Conservation (phyloP, 2,888 invertebrate genomes). For the Molorchus minor region DNA sequence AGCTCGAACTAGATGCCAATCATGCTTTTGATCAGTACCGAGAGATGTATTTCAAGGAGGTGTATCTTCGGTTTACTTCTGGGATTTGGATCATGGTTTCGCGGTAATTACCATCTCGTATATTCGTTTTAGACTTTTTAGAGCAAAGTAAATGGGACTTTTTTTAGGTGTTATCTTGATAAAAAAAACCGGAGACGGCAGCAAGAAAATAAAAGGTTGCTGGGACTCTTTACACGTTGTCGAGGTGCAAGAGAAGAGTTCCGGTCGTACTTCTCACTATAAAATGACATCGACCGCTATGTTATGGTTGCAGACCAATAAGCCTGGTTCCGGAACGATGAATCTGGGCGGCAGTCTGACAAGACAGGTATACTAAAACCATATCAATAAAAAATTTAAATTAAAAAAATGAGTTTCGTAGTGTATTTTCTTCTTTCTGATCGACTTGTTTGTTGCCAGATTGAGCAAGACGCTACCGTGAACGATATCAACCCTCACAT, state of each 20-base stretch:
- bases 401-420: too few species aligned
- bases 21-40: slow-evolving; percentile 98
- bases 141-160: background rate
- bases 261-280: slow-evolving; percentile 94
- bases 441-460: slow-evolving; percentile 66
- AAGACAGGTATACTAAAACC: slow-evolving; percentile 94
- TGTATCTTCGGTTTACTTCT: slow-evolving; percentile 98
- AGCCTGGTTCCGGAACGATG: slow-evolving; percentile 97
- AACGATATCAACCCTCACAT: slow-evolving; percentile 96
- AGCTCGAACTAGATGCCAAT: slow-evolving; percentile 97
- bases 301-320: slow-evolving; percentile 99
- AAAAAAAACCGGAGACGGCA: slow-evolving; percentile 98
- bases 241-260: slow-evolving; percentile 96
- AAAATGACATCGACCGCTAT: slow-evolving; percentile 99
- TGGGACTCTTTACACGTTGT: slow-evolving; percentile 99
- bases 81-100: slow-evolving; percentile 99
- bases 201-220: slow-evolving; percentile 98
- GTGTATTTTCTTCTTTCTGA: too few species aligned
- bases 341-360: slow-evolving; percentile 98
- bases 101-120: slow-evolving; percentile 74
- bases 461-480: slow-evolving; percentile 89
- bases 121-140: background rate
- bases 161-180: slow-evolving; percentile 92
- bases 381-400: too few species aligned
- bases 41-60: slow-evolving; percentile 99